Evolutionary conservation across 2,113 vertebrate genomes (phyloP), one percentile per base, ranked within the genome.

Genomic region (Poeciliopsis turrubarensis): DNA sequence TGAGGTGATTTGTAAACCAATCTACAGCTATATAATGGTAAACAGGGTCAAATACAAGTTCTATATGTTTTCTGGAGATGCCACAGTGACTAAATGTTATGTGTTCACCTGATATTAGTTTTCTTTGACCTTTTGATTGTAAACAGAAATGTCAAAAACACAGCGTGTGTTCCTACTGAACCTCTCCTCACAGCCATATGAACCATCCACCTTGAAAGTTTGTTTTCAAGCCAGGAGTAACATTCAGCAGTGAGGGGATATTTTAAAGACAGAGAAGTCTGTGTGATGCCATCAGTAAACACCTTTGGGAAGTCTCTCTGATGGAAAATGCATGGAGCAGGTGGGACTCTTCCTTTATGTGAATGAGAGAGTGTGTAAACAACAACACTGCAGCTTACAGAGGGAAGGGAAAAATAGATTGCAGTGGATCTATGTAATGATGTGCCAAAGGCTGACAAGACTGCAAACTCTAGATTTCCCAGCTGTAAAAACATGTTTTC

Each of bases 231-330:
- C 68, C 41, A 78, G 71, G 41, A 68, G 30, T 22, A 62, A 65
- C 37, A 41, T 82, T 78, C 65, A 78, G 70, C 60, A 65, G 78
- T 29, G 37, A 73, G 64, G 80, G 71, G 77, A 85, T 78, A 87
- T 83, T 84, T 87, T 65, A 15, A 87, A 89, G 83, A 92, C 81
- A 47, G 82, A 87, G 69, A 80, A 83, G 60, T 57, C 37, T 60
- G 60, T 51, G 65, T 61, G 80, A 89, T 89, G 72, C 84, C 60
- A 74, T 25, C 68, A 79, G 67, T 83, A 79, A 82, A 72, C 80
- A 70, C 91, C 83, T 80, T 76, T 80, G 90, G 90, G 90, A 87
- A 91, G 85, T 89, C 78, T 89, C 83, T 62, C 0, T 19, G 73
- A 81, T 73, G 73, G 70, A 84, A 65, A 87, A 86, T 79, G 65